Percentiles rank a stretch among this genome's conserved stretches.
phyloP scores from a whole-genome alignment of 37 sponge, comb jelly and placozoan genomes.

The Tethya wilhelma region DNA sequence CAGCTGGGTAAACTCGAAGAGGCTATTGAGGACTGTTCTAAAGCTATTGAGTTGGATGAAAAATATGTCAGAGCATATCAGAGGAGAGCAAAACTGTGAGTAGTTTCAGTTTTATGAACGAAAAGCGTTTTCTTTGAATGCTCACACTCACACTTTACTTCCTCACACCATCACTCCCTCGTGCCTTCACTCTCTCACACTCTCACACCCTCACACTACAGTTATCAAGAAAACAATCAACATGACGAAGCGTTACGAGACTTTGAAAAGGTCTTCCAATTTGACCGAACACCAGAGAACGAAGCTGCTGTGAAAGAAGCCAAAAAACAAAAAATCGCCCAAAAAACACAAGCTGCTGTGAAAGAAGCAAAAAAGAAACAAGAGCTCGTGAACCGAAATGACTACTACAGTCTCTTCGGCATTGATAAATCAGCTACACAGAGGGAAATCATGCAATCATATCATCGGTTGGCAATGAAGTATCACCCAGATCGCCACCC shows the following conservation, averaged over 20 bases:
- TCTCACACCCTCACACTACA: background rate
- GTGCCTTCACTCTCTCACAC: background rate
- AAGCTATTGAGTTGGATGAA: conserved; percentile 87
- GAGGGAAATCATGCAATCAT: conserved; percentile 96
- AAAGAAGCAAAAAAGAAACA: conserved; percentile 62
- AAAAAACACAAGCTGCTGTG: conserved; percentile 25
- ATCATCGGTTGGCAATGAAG: conserved; percentile 83
- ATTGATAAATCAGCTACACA: conserved; percentile 68
- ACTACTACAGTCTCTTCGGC: conserved; percentile 96
- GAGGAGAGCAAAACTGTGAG: conserved; percentile 88
- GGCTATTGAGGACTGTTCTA: conserved; percentile 82
- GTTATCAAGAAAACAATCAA: conserved; percentile 83
- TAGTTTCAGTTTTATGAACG: background rate
- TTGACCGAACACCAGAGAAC: conserved; percentile 77
- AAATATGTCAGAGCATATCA: conserved; percentile 86
- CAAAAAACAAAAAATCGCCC: conserved; percentile 6
- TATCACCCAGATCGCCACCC: conserved; percentile 87
- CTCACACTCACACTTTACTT: too few relatives aligned
- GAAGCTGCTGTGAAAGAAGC: conserved; percentile 70
- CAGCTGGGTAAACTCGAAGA: conserved; percentile 66
- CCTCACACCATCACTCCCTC: background rate
- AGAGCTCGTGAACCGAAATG: conserved; percentile 94
- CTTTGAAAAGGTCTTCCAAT: conserved; percentile 73
- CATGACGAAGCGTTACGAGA: conserved; percentile 98
- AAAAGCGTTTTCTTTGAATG: too few relatives aligned